These are phyloP conservation scores for Pinna nobilis DNA, from an alignment of 1,140 invertebrate species.

Conservation along the genomic window DNA sequence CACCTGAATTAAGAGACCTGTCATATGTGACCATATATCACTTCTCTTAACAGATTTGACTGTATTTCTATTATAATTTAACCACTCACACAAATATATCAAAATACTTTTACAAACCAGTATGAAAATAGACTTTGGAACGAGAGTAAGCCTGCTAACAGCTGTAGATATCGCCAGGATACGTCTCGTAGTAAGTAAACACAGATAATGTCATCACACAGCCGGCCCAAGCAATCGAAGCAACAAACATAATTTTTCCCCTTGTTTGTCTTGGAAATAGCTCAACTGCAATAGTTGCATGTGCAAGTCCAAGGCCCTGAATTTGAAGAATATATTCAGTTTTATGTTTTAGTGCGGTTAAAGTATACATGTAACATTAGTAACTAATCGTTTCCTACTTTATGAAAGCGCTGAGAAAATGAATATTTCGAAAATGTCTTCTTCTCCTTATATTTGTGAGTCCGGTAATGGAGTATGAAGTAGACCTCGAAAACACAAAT, in stretches of 20 bases:
- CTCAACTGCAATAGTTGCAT: slow-evolving; percentile 37
- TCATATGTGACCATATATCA: no score
- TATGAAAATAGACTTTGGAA: slow-evolving; percentile 24
- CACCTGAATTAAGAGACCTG: no score
- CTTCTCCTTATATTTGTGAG: no score
- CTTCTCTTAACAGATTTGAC: no score
- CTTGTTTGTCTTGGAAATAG: slow-evolving; percentile 29
- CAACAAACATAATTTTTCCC: slow-evolving; percentile 11
- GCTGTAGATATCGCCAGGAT: slow-evolving; percentile 50
- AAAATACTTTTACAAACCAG: slow-evolving; percentile 32
- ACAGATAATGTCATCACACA: slow-evolving; percentile 17
- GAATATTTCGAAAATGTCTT: no score
- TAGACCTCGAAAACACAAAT: no score
- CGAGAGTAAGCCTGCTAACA: not conserved
- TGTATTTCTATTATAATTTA: not conserved
- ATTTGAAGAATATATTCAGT: no score
- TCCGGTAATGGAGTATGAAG: no score
- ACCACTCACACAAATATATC: not conserved
- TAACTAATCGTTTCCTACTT: no score
- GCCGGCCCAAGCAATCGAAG: slow-evolving; percentile 25
- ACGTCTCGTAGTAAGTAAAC: slow-evolving; percentile 34
- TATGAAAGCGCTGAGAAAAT: no score
- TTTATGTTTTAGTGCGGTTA: no score
- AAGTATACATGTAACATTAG: no score
- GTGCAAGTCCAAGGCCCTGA: slow-evolving; percentile 34